phyloP scores from a whole-genome alignment of 2,888 invertebrate species.

The Mongoloraphidia duomilia region DNA sequence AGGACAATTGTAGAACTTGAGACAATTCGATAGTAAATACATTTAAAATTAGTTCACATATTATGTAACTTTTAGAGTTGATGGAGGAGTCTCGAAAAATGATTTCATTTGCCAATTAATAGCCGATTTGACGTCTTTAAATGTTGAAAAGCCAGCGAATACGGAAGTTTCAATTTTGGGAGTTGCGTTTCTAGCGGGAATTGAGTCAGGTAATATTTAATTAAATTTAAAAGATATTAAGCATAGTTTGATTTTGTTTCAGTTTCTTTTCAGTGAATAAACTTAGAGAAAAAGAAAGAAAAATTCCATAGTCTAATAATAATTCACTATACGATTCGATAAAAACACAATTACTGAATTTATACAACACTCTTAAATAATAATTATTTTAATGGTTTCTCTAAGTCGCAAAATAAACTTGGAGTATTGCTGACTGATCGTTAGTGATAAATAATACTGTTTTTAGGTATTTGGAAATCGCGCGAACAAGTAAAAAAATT shows the following conservation, averaged over 20 bases:
- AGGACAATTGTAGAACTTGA: no score
- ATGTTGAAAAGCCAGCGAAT: slow-evolving; percentile 57
- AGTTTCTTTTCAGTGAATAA: slow-evolving; percentile 4
- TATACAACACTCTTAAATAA: no score
- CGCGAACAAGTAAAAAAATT: slow-evolving; percentile 48
- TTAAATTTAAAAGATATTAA: not conserved
- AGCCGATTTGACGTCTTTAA: slow-evolving; percentile 63
- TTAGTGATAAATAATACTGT: slow-evolving; percentile 11
- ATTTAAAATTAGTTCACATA: no score
- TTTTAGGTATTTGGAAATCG: slow-evolving; percentile 57
- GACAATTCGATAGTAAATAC: no score
- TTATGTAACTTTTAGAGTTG: slow-evolving; percentile 51
- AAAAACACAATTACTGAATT: no score
- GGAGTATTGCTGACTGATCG: not conserved
- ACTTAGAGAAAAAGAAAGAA: not conserved
- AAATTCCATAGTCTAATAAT: not conserved
- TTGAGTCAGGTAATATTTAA: slow-evolving; percentile 47
- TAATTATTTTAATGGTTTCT: no score
- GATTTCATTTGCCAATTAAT: slow-evolving; percentile 82
- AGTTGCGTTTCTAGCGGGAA: slow-evolving; percentile 72
- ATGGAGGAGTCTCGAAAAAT: slow-evolving; percentile 93
- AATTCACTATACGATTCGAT: not conserved
- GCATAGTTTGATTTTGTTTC: not conserved
- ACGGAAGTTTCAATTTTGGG: slow-evolving; percentile 78
- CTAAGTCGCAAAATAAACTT: not conserved